Conservation (phyloP, 2,113 vertebrate species). For the Cromileptes altivelis region DNA sequence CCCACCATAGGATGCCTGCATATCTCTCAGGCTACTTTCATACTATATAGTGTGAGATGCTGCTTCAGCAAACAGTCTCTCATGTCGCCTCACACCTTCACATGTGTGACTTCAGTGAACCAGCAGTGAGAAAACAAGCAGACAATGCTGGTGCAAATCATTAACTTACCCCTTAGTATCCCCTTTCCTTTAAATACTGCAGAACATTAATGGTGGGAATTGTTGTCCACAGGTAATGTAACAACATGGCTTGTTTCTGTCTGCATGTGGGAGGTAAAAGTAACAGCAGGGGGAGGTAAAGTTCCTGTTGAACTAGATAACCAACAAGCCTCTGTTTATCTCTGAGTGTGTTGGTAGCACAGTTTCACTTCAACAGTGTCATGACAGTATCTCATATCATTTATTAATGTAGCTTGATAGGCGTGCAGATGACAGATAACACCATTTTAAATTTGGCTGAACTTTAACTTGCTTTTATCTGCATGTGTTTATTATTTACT, state of each 20-base stretch:
- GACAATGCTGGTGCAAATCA: background rate
- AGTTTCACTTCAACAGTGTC: background rate
- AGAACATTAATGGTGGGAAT: background rate
- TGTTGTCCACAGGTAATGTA: background rate
- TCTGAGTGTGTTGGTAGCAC: background rate
- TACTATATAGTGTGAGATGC: background rate
- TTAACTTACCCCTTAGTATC: background rate
- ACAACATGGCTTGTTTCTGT: background rate
- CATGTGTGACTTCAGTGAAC: background rate
- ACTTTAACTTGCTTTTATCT: background rate
- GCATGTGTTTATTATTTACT: background rate
- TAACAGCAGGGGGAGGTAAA: conserved; percentile 73
- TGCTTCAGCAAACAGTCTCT: background rate
- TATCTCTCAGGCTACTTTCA: background rate
- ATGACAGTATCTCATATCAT: background rate
- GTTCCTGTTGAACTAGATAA: background rate
- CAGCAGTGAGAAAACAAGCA: background rate
- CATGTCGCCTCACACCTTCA: background rate
- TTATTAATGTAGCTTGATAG: background rate
- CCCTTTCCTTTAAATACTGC: background rate
- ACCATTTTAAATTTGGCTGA: background rate
- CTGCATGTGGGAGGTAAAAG: conserved; percentile 1
- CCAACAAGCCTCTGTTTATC: background rate
- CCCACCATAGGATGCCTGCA: background rate
- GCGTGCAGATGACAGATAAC: background rate